Conservation (phyloP, 2,113 vertebrate genomes). For the Euleptes europaea region DNA sequence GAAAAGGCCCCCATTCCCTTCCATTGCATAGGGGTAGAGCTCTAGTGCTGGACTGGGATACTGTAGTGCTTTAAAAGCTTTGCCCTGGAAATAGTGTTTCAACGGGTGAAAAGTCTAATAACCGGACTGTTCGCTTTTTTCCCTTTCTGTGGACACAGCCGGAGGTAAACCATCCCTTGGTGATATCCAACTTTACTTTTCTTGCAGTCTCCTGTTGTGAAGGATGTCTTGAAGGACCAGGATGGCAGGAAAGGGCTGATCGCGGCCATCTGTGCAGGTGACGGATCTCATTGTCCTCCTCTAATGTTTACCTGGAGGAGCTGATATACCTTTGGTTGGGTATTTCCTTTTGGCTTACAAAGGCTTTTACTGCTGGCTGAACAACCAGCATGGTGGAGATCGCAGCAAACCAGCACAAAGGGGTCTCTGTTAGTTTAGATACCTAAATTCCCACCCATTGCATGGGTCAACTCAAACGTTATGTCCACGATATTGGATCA, state of each 20-base stretch:
- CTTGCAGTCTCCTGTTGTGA: slow-evolving; percentile 87
- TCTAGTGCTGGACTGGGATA: not conserved
- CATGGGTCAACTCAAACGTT: not conserved
- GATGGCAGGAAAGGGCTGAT: slow-evolving; percentile 92
- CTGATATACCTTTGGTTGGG: not conserved
- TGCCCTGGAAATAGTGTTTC: too few relatives aligned
- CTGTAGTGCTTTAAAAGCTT: not conserved
- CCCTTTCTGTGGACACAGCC: not conserved
- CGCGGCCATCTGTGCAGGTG: slow-evolving; percentile 98
- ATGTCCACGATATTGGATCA: too few relatives aligned
- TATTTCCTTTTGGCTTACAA: too few relatives aligned
- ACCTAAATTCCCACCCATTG: not conserved
- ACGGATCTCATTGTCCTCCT: not conserved
- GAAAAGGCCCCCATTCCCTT: not conserved
- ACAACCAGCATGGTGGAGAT: not conserved
- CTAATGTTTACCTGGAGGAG: not conserved
- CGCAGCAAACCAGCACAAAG: too few relatives aligned
- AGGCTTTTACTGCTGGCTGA: not conserved
- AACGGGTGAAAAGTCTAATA: too few relatives aligned
- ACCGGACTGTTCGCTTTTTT: too few relatives aligned
- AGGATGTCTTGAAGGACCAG: slow-evolving; percentile 91
- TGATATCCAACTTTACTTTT: slow-evolving; percentile 14
- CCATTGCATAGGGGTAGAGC: not conserved
- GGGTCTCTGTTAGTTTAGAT: not conserved
- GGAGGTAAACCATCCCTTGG: fast-evolving